Base-by-base conservation (phyloP, 2,113 vertebrate species). In the Tetrao urogallus region DNA sequence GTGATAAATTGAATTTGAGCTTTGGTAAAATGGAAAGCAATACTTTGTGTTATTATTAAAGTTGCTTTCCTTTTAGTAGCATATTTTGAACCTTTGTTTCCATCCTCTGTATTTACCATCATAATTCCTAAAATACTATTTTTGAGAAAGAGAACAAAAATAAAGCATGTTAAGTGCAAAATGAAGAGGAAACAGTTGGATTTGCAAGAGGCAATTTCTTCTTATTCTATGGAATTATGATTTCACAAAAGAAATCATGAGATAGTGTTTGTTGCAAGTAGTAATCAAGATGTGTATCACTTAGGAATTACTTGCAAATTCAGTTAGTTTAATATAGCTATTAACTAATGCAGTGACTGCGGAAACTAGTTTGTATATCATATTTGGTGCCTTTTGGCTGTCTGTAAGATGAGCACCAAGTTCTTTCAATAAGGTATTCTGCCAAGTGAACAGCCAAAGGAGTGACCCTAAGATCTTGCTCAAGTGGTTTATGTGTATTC, bases 111-210 rank as follows among this genome's bases (percentile, higher is more conserved):
- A 70, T 91, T 92, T 89, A 64, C 82, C 34, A 78, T 91, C 28
- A 56, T 71, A 52, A 76, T 77, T 89, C 85, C 71, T 56, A 86
- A 82, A 93, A 74, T 56, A 73, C 42, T 30, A 16, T 43, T 25
- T 77, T 88, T 92, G 93, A 85, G 92, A 89, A 89, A 80, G 91
- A 38, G 78, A 76, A 80, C 78, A 94, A 94, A 94, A 95, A 87
- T 84, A 93, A 92, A 89, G 76, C 13, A 79, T 58, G 48, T 79
- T 93, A 89, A 78, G 54, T 16, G 66, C 12, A 10, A 27, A 25
- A 78, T 82, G 73, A 76, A 69, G 86, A 48, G 43, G 92, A 85
- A 42, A 11, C 45, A 66, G 8, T 77, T 63, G n/a, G 40, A 25
- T 86, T 79, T 87, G 70, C 58, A 89, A 92, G 36, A 73, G 54